Percentiles rank a stretch among this genome's conserved stretches.
These are phyloP conservation scores for Halocynthia roretzi DNA, from an alignment of 23 tunicate genomes.

Conservation along the genomic window DNA sequence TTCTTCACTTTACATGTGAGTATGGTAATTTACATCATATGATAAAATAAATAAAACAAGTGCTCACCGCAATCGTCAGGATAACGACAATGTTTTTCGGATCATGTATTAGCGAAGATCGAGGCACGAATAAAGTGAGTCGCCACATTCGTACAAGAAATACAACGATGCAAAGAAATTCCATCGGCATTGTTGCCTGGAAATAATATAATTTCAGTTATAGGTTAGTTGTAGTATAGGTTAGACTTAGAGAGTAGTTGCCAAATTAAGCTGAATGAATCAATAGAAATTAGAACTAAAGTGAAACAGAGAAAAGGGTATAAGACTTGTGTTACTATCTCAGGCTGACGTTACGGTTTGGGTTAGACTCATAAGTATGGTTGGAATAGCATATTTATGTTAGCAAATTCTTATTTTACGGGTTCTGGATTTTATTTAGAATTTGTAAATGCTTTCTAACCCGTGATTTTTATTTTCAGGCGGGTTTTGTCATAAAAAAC, in stretches of 20 bases:
- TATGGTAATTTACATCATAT: neutral
- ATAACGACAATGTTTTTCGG: constrained; percentile 92
- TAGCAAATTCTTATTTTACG: no score
- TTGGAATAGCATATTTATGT: no score
- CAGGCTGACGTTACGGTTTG: neutral
- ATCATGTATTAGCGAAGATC: constrained; percentile 45
- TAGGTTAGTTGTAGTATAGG: no score
- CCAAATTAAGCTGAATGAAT: no score
- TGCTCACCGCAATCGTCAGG: constrained; percentile 51
- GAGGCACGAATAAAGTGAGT: constrained; percentile 70
- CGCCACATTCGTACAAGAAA: constrained; percentile 58
- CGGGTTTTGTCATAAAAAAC: no score
- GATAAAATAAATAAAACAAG: neutral
- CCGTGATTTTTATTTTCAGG: no score
- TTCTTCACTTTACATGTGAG: neutral
- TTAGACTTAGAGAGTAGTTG: no score
- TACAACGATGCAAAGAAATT: constrained; percentile 52
- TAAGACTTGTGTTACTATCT: neutral
- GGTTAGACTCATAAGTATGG: no score
- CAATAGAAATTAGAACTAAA: no score
- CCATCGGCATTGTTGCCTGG: constrained; percentile 84
- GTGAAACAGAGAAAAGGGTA: neutral
- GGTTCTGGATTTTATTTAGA: no score
- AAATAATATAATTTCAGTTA: neutral
- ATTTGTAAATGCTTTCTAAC: no score